phyloP scores from a whole-genome alignment of 2,113 vertebrate genomes.

The Alaudala cheleensis region DNA sequence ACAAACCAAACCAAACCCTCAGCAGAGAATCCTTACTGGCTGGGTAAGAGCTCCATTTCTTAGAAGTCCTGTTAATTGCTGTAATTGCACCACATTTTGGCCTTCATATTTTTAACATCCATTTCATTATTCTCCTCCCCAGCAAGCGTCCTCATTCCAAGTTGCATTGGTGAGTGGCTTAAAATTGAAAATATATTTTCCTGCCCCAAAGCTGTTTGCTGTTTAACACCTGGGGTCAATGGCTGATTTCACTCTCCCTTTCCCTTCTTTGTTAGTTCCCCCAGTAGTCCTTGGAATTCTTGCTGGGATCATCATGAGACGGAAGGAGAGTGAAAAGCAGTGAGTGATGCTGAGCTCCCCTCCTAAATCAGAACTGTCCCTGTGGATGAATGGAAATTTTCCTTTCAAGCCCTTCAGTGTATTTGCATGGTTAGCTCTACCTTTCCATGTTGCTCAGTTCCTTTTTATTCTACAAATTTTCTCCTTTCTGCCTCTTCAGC shows the following conservation, averaged over 20 bases:
- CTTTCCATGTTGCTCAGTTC: background rate
- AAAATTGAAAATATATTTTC: background rate
- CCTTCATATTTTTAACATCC: background rate
- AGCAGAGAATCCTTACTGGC: background rate
- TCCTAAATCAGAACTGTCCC: rapidly evolving
- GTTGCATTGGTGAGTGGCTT: background rate
- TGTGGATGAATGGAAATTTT: background rate
- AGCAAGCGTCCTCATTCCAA: background rate
- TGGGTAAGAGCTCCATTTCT: background rate
- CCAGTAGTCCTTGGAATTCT: background rate
- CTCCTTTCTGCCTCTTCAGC: background rate
- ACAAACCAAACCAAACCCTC: background rate
- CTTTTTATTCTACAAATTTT: background rate
- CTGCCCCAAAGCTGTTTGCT: background rate
- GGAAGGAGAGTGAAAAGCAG: background rate
- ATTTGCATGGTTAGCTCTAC: rapidly evolving
- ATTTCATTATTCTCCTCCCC: background rate
- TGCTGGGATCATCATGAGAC: background rate
- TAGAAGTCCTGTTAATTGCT: background rate
- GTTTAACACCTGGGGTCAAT: background rate
- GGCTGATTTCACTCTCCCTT: background rate
- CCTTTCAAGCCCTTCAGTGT: background rate
- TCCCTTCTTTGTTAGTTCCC: background rate
- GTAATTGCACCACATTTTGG: background rate
- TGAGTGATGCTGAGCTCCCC: background rate